phyloP scores from a whole-genome alignment of 2,888 invertebrate species.

The Spodoptera picta region DNA sequence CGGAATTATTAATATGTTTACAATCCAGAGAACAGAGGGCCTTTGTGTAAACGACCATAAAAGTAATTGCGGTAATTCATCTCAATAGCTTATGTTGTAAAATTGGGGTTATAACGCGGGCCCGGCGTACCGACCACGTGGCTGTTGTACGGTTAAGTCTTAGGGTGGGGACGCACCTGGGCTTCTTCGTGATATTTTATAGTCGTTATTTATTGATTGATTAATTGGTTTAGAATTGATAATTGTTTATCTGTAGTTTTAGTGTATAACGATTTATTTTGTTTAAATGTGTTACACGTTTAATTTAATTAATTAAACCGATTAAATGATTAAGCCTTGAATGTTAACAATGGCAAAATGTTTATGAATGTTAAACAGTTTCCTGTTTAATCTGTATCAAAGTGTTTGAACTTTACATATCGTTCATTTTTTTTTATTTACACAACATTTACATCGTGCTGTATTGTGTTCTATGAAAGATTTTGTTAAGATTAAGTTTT shows the following conservation, averaged over 20 bases:
- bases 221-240: conserved; percentile 42
- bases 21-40: conserved; percentile 69
- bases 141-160: conserved; percentile 63
- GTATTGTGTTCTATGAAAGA: conserved; percentile 19
- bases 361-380: no score
- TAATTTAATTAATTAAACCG: no score
- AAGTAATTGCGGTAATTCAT: conserved; percentile 82
- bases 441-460: conserved; percentile 1
- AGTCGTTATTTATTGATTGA: conserved; percentile 45
- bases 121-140: conserved; percentile 49
- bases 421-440: neutral
- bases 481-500: conserved; percentile 25
- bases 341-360: no score
- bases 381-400: no score
- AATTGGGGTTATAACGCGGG: conserved; percentile 66
- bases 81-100: conserved; percentile 73
- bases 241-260: conserved; percentile 30
- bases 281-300: neutral
- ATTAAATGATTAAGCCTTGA: no score
- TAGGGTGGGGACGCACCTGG: conserved; percentile 56
- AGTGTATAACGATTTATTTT: conserved; percentile 13
- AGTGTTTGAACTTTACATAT: no score
- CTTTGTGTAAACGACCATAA: conserved; percentile 73
- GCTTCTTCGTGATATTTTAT: conserved; percentile 44
- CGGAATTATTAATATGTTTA: conserved; percentile 77